Base-by-base conservation (phyloP, 2,797 vertebrate species). In the Falco rusticolus region DNA sequence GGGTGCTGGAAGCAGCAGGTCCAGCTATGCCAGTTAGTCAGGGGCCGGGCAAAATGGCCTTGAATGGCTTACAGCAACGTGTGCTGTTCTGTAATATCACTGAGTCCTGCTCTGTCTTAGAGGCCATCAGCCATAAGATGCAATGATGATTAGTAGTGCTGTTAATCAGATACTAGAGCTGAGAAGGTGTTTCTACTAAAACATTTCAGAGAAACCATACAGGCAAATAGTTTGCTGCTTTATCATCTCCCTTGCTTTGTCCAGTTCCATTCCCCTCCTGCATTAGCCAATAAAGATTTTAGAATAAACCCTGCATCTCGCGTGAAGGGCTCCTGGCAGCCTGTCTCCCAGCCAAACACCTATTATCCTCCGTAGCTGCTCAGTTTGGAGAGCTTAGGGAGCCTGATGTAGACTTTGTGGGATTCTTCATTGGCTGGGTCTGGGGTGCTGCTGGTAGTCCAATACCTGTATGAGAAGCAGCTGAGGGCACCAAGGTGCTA, bases 301-400 rank as follows among this genome's bases (percentile, higher is more conserved):
- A 25, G 37, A 31, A 22, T 28, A 28, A 53, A 7, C 31, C n/a
- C 77, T 81, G 43, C 16, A 29, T 11, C 33, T 6, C 26, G 2
- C 7, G 1, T 0, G 6, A 33, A 17, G 39, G 51, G 34, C 51
- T 74, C 25, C 54, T 17, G 43, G 45, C 25, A 9, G 12, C 39
- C 72, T 59, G 17, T 28, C 24, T 79, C 4, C n/a, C 10, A 1
- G 48, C 37, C 34, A 45, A 64, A 6, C 37, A 13, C 17, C 22
- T 16, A 0, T 28, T 47, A 26, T 47, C 15, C 59, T 34, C 33
- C 1, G 0, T 3, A 22, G 6, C 39, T n/a, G 48, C 3, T 8
- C 89, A 5, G 19, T 31, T 31, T 12, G 31, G 65, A n/a, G 9
- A 78, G 19, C 51, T n/a, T 8, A 10, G 22, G 6, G 22, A 78